Conservation (phyloP, 2,797 vertebrate species). For the Typhlichthys subterraneus region DNA sequence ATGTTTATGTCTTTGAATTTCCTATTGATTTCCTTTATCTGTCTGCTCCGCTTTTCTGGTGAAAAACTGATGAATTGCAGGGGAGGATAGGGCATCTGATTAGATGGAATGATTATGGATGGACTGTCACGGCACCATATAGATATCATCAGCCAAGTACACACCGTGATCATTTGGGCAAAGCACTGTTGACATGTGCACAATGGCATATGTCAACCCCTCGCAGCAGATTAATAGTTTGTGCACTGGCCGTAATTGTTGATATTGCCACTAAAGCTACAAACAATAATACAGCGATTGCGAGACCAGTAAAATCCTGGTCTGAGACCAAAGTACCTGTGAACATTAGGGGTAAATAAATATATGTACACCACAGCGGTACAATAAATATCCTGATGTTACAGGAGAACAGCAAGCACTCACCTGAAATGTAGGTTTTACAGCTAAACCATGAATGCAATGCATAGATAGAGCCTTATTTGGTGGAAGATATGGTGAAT, state of each 20-base stretch:
- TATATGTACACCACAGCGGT: constrained; percentile 7
- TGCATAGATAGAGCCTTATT: constrained; percentile 32
- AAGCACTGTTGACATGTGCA: not conserved
- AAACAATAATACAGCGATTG: not conserved
- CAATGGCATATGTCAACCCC: not conserved
- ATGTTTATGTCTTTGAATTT: constrained; percentile 37
- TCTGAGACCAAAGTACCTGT: constrained; percentile 2
- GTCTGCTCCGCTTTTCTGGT: constrained; percentile 25
- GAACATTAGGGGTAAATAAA: not conserved
- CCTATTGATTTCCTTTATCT: constrained; percentile 60
- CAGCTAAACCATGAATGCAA: constrained; percentile 25
- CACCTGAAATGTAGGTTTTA: constrained; percentile 40
- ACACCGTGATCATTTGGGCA: constrained; percentile 5
- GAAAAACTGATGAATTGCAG: constrained; percentile 45
- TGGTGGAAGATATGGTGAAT: constrained; percentile 41
- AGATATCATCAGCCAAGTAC: constrained; percentile 22
- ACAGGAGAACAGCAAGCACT: constrained; percentile 13
- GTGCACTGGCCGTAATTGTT: not conserved
- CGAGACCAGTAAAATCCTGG: not conserved
- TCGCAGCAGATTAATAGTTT: constrained; percentile 8
- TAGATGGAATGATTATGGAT: constrained; percentile 37
- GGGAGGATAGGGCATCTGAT: constrained; percentile 29
- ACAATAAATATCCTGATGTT: constrained; percentile 23
- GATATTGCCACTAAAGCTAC: not conserved
- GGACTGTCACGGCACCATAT: constrained; percentile 25